phyloP scores from a whole-genome alignment of 2,797 vertebrate species.

The Anabacerthia variegaticeps region DNA sequence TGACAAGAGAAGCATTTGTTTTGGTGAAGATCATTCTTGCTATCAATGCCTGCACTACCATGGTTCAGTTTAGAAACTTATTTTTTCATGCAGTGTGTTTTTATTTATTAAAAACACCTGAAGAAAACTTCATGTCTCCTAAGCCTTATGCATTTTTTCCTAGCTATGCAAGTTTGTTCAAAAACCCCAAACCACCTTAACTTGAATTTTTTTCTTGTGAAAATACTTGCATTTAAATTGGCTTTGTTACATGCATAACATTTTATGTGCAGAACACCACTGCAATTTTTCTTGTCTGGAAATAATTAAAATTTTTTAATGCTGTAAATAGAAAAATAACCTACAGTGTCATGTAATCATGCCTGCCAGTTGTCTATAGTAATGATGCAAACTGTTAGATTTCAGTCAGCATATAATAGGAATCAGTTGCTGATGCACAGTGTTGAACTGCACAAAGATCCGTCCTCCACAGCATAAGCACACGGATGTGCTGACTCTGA shows the following conservation, averaged over 20 bases:
- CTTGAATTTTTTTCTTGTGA: background rate
- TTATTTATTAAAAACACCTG: background rate
- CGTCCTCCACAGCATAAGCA: background rate
- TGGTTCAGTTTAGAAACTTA: background rate
- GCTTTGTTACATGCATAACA: background rate
- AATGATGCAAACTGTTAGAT: background rate
- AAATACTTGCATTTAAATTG: background rate
- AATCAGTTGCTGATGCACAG: background rate
- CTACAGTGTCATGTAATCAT: background rate
- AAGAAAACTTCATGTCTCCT: background rate
- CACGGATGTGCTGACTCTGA: background rate
- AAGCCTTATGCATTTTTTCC: accelerated
- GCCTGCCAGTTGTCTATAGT: background rate
- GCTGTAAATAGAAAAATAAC: background rate
- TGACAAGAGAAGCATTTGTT: background rate
- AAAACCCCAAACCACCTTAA: background rate
- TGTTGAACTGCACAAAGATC: background rate
- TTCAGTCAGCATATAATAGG: background rate
- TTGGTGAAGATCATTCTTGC: background rate
- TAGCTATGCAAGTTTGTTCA: background rate
- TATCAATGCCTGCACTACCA: accelerated
- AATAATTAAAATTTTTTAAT: background rate
- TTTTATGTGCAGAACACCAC: background rate
- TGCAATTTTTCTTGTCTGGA: background rate
- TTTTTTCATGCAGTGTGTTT: background rate